Conservation (phyloP, 1,140 invertebrate species). For the Trinorchestia longiramus region DNA sequence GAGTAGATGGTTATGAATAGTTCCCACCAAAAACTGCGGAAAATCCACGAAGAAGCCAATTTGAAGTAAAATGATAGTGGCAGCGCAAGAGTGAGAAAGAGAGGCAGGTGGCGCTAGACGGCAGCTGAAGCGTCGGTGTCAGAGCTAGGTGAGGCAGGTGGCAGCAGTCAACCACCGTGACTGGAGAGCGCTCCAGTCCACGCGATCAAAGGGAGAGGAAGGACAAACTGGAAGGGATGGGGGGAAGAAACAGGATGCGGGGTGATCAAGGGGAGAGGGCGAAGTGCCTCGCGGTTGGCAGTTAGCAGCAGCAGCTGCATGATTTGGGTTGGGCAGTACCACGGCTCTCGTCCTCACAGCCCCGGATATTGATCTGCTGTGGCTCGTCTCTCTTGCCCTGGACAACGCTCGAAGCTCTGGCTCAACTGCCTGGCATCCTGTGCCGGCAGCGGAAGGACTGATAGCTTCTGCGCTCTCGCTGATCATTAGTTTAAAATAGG, state of each 20-base stretch:
- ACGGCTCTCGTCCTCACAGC: slow-evolving; percentile 26
- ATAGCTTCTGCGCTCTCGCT: not conserved
- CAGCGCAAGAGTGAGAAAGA: slow-evolving; percentile 4
- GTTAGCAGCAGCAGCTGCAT: slow-evolving; percentile 49
- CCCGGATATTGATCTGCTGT: slow-evolving; percentile 29
- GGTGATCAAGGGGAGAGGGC: not conserved
- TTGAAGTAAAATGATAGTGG: not conserved
- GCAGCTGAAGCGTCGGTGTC: slow-evolving; percentile 45
- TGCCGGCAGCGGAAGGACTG: slow-evolving; percentile 44
- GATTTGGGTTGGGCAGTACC: slow-evolving; percentile 34
- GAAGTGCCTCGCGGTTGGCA: slow-evolving; percentile 43
- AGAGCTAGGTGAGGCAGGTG: slow-evolving; percentile 49
- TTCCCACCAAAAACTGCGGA: not conserved
- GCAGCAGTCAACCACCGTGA: slow-evolving; percentile 52
- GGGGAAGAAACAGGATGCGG: slow-evolving; percentile 12
- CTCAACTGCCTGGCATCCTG: slow-evolving; percentile 49
- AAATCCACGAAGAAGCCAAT: not conserved
- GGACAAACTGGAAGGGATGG: slow-evolving; percentile 38
- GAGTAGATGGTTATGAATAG: not conserved
- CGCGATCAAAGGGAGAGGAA: slow-evolving; percentile 54
- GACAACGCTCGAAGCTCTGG: slow-evolving; percentile 32
- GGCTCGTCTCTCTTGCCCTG: not conserved
- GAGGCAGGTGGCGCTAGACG: not conserved
- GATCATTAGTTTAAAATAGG: not conserved
- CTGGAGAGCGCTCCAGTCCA: slow-evolving; percentile 47